Percentiles rank a stretch among this genome's conserved stretches.
These are phyloP conservation scores for Neoascia interrupta DNA, from an alignment of 2,888 invertebrate genomes.

Conservation along the genomic window DNA sequence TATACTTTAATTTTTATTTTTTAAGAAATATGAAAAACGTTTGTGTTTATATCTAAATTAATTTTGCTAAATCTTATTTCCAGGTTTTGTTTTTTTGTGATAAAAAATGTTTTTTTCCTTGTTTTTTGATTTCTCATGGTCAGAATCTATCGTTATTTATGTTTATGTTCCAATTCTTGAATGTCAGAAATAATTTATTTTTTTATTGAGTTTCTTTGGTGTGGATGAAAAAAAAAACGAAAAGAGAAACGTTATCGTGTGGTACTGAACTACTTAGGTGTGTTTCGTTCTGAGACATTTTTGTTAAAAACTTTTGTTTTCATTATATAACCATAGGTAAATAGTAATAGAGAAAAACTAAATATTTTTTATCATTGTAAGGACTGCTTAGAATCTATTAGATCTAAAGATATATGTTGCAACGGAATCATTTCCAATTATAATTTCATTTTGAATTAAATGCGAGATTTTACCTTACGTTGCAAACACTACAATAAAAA, in stretches of 20 bases:
- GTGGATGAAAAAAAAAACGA: too few relatives aligned
- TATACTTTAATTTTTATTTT: background rate
- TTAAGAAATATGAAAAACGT: background rate
- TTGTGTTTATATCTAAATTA: conserved; percentile 12
- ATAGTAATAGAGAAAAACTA: background rate
- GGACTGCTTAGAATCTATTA: conserved; percentile 23
- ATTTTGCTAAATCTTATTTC: conserved; percentile 12
- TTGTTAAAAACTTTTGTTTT: background rate
- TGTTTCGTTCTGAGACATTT: background rate
- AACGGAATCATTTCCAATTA: too few relatives aligned
- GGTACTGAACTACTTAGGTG: conserved; percentile 5
- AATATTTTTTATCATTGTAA: background rate
- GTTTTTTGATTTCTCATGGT: too few relatives aligned
- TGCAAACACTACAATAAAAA: too few relatives aligned
- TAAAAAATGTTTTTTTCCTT: conserved; percentile 24
- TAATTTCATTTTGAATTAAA: too few relatives aligned
- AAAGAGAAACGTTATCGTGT: too few relatives aligned
- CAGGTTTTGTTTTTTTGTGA: conserved; percentile 53
- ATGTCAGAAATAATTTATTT: background rate
- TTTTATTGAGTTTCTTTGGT: conserved; percentile 16
- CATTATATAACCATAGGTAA: background rate
- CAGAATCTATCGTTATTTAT: too few relatives aligned
- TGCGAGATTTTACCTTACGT: too few relatives aligned
- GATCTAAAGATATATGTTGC: background rate
- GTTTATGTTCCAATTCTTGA: background rate